Conservation (phyloP, 1,140 invertebrate genomes). For the Caenorhabditis remanei region DNA sequence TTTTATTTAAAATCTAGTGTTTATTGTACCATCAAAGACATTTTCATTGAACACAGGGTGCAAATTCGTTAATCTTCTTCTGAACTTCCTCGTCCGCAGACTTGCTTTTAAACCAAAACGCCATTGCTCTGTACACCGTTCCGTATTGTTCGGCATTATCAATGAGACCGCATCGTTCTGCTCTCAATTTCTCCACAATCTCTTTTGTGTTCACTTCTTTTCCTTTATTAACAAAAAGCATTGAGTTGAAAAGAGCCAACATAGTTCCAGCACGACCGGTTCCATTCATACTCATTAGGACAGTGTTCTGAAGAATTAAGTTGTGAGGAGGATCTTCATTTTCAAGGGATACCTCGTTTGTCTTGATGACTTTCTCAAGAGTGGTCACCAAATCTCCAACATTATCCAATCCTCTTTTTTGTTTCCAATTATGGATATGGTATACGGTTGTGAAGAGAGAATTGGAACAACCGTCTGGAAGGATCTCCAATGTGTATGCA, state of each 20-base stretch:
- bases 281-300: slow-evolving; percentile 27
- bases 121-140: slow-evolving; percentile 4
- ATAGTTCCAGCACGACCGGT: slow-evolving; percentile 9
- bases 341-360: not conserved
- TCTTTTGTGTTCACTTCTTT: slow-evolving; percentile 47
- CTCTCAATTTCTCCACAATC: slow-evolving; percentile 11
- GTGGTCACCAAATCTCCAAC: slow-evolving; percentile 1
- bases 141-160: slow-evolving; percentile 6
- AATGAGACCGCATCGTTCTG: not conserved
- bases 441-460: slow-evolving; percentile 65
- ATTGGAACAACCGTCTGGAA: slow-evolving; percentile 51
- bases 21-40: not conserved
- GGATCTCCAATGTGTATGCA: slow-evolving; percentile 14
- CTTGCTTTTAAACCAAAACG: slow-evolving; percentile 26
- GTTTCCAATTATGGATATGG: slow-evolving; percentile 28
- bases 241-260: slow-evolving; percentile 48
- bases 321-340: not conserved
- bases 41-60: not conserved
- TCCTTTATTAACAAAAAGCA: slow-evolving; percentile 2
- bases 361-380: not conserved
- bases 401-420: not conserved
- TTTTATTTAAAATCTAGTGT: not conserved
- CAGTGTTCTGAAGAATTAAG: not conserved
- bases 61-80: slow-evolving; percentile 19
- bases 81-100: not conserved